A percentile compares a stretch with the other conserved stretches of the same genome.
phyloP scores from a whole-genome alignment of 2,888 invertebrate genomes.

The Pyrocoelia pectoralis region DNA sequence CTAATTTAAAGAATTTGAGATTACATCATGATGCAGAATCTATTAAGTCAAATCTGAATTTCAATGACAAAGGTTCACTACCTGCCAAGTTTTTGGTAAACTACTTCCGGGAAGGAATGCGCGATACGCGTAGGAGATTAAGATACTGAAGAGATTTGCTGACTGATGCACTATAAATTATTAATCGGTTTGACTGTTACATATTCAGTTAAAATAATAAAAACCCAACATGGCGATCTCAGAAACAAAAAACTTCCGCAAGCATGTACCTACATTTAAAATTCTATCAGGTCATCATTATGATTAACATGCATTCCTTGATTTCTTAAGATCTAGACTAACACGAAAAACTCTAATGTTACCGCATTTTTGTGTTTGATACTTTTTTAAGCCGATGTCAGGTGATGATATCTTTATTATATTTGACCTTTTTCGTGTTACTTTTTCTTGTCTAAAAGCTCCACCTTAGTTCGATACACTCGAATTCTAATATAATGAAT shows the following conservation, averaged over 20 bases:
- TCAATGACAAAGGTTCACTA: no score
- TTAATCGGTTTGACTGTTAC: background rate
- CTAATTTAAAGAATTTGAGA: no score
- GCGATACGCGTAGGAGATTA: no score
- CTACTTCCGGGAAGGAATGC: no score
- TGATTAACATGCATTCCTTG: conserved; percentile 10
- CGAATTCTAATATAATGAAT: background rate
- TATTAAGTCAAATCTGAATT: no score
- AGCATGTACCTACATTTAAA: background rate
- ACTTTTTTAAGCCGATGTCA: background rate
- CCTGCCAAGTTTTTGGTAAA: no score
- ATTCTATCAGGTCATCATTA: background rate
- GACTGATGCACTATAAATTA: no score
- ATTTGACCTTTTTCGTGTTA: background rate
- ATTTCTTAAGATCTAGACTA: background rate
- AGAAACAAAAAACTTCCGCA: background rate
- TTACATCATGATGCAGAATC: no score
- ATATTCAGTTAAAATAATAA: background rate
- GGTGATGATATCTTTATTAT: conserved; percentile 12
- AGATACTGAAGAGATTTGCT: no score
- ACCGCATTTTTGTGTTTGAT: conserved; percentile 6
- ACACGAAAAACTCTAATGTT: conserved; percentile 5
- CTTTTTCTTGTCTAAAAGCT: background rate
- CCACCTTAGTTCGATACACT: background rate
- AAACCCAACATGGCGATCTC: background rate